phyloP scores from a whole-genome alignment of 2,888 invertebrate genomes.

The Dicyrtomina minuta region DNA sequence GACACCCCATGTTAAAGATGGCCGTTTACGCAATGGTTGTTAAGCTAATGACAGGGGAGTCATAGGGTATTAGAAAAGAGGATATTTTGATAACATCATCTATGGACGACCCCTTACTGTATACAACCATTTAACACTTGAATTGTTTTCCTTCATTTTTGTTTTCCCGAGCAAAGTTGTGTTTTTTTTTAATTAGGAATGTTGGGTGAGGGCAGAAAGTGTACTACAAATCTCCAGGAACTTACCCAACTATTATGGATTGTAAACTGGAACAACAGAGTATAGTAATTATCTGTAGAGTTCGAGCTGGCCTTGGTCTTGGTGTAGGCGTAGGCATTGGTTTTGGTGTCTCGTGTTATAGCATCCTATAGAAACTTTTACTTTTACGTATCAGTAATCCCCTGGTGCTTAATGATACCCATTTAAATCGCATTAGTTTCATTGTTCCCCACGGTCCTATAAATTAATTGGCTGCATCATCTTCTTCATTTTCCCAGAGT shows the following conservation, averaged over 20 bases:
- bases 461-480: slow-evolving; percentile 27
- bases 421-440: slow-evolving; percentile 28
- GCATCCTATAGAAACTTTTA: neutral
- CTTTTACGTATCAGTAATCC: slow-evolving; percentile 1
- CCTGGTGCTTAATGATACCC: slow-evolving; percentile 25
- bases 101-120: too few relatives aligned
- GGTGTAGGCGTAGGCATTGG: neutral
- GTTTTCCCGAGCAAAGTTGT: neutral
- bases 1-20: too few relatives aligned
- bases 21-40: too few relatives aligned
- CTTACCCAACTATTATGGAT: neutral
- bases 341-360: neutral
- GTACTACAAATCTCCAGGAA: neutral
- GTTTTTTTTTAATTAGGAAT: slow-evolving; percentile 3
- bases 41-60: too few relatives aligned
- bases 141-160: too few relatives aligned
- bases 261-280: neutral
- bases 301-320: neutral
- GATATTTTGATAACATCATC: too few relatives aligned
- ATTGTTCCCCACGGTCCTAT: slow-evolving; percentile 27
- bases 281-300: neutral
- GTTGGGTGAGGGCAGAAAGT: too few relatives aligned
- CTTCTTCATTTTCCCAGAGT: neutral
- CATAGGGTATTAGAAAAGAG: too few relatives aligned
- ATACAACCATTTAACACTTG: too few relatives aligned